These are phyloP conservation scores for Morelia viridis DNA, from an alignment of 2,797 vertebrate genomes.

Conservation along the genomic window DNA sequence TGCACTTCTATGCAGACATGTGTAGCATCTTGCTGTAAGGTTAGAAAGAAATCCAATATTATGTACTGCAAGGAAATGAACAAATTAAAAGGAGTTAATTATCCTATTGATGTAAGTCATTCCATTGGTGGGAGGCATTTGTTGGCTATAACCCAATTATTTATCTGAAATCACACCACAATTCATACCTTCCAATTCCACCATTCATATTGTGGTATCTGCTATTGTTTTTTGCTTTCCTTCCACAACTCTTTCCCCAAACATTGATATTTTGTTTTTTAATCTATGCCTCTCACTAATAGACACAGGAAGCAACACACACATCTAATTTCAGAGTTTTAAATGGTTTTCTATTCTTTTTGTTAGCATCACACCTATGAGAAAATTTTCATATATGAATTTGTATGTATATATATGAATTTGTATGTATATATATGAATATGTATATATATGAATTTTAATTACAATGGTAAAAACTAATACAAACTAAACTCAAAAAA, in stretches of 20 bases:
- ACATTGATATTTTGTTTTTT: too few relatives aligned
- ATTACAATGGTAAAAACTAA: too few relatives aligned
- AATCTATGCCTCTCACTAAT: too few relatives aligned
- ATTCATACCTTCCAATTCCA: background rate
- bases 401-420: too few relatives aligned
- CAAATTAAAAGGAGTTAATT: background rate
- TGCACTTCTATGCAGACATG: background rate
- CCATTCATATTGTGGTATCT: background rate
- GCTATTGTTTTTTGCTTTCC: background rate
- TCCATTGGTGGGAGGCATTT: background rate
- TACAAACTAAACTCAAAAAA: too few relatives aligned
- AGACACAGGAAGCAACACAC: too few relatives aligned
- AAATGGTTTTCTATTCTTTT: too few relatives aligned
- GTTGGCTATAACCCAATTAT: background rate
- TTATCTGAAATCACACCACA: background rate
- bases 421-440: too few relatives aligned
- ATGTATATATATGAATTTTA: too few relatives aligned
- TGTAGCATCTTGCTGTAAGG: background rate
- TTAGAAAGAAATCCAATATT: background rate
- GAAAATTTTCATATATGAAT: too few relatives aligned
- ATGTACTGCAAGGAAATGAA: background rate
- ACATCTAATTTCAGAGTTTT: too few relatives aligned
- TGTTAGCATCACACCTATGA: too few relatives aligned
- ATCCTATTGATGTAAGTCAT: background rate
- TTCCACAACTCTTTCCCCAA: background rate